These are phyloP conservation scores for Natator depressus DNA, from an alignment of 2,113 vertebrate species.

Conservation along the genomic window DNA sequence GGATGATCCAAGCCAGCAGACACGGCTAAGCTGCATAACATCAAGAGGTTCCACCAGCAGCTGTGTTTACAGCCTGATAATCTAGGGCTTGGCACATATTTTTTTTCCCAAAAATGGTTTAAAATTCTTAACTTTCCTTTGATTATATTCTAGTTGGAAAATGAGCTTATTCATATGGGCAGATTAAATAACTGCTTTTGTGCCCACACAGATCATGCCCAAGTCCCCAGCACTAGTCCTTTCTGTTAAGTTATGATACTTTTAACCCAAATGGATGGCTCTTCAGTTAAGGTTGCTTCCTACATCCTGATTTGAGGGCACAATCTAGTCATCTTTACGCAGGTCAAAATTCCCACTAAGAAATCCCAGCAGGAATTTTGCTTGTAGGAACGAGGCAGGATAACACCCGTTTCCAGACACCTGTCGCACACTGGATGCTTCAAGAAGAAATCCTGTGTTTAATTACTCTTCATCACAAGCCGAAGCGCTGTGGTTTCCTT, in stretches of 20 bases:
- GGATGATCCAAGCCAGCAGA: neutral
- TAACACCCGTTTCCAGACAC: neutral
- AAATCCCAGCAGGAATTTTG: neutral
- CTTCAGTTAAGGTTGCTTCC: neutral
- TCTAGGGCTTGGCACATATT: neutral
- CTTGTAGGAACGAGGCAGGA: neutral
- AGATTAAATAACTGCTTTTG: neutral
- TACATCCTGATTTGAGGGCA: neutral
- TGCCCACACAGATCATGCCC: neutral
- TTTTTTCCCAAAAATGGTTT: neutral
- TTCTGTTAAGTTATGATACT: neutral
- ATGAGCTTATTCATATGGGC: neutral
- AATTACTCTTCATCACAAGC: neutral
- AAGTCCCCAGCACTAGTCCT: neutral
- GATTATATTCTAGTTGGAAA: neutral
- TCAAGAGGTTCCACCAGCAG: neutral
- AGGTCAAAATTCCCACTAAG: neutral
- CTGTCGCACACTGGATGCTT: neutral
- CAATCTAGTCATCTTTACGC: neutral
- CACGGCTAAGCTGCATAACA: neutral
- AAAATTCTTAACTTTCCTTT: neutral
- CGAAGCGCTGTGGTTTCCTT: neutral
- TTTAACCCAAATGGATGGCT: neutral
- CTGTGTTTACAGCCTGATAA: neutral
- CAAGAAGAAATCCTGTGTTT: accelerated